Percentiles rank a stretch among this genome's conserved stretches.
phyloP scores from a whole-genome alignment of 1,140 invertebrate genomes.

The Hetaerina americana region DNA sequence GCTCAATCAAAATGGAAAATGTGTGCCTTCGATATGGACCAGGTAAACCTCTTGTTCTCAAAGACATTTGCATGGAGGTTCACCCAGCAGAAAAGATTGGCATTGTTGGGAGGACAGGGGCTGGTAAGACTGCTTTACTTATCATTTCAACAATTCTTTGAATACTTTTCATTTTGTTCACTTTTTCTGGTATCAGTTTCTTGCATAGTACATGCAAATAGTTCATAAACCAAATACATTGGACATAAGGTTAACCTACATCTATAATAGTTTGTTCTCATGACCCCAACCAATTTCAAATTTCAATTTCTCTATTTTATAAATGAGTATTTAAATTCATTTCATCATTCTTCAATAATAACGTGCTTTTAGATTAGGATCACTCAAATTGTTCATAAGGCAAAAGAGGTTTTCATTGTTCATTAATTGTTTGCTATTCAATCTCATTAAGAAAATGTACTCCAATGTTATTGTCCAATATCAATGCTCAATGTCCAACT shows the following conservation, averaged over 20 bases:
- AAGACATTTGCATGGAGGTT: neutral
- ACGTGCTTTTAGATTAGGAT: neutral
- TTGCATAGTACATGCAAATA: no score
- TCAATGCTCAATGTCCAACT: neutral
- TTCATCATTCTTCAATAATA: neutral
- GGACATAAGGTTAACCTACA: neutral
- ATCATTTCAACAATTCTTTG: slow-evolving; percentile 23
- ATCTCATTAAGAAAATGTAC: neutral
- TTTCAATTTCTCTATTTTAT: neutral
- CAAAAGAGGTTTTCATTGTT: neutral
- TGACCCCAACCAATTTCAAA: neutral
- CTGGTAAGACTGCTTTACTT: slow-evolving; percentile 31
- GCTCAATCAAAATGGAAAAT: slow-evolving; percentile 34
- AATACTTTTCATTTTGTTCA: neutral
- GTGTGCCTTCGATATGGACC: slow-evolving; percentile 34
- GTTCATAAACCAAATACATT: neutral
- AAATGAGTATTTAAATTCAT: neutral
- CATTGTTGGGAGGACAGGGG: slow-evolving; percentile 40
- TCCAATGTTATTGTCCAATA: neutral
- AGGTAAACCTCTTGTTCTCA: slow-evolving; percentile 13
- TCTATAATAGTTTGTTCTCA: neutral
- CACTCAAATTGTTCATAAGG: neutral
- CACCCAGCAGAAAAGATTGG: slow-evolving; percentile 24
- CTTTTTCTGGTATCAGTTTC: neutral
- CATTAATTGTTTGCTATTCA: no score